These are phyloP conservation scores for Anomalospiza imberbis DNA, from an alignment of 2,797 vertebrate species.

Conservation along the genomic window DNA sequence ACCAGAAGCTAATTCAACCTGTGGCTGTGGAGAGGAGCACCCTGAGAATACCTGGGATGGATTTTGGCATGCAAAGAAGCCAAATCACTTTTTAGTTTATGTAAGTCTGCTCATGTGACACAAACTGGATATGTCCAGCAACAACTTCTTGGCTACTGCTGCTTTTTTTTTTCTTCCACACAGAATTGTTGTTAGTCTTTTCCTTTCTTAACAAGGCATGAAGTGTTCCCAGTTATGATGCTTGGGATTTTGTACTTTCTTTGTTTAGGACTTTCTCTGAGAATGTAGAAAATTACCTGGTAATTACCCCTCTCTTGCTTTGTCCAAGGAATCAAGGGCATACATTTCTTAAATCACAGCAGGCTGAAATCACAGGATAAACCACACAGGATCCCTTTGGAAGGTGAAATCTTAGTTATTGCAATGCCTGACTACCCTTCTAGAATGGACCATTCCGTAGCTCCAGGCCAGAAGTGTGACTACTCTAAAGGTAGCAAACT, in stretches of 20 bases:
- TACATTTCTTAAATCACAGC: not conserved
- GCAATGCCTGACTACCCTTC: not conserved
- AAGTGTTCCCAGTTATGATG: not conserved
- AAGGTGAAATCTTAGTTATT: not conserved
- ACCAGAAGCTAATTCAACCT: not conserved
- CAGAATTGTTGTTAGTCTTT: not conserved
- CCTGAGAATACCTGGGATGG: not conserved
- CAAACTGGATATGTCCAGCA: not conserved
- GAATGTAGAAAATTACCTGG: not conserved
- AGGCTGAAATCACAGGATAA: not conserved
- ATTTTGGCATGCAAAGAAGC: not conserved
- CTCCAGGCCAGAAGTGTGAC: not conserved
- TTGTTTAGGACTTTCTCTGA: constrained; percentile 11
- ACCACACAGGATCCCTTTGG: not conserved
- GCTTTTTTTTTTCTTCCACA: not conserved
- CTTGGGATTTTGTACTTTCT: constrained; percentile 9
- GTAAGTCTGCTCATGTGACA: not conserved
- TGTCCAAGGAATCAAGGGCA: not conserved
- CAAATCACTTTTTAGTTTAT: not conserved
- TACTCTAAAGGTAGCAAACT: not conserved
- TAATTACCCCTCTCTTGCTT: constrained; percentile 11
- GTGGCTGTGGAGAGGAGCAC: not conserved
- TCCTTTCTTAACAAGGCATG: constrained; percentile 2
- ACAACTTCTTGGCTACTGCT: not conserved
- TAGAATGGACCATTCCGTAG: not conserved